A percentile compares a stretch with the other conserved stretches of the same genome.
Evolutionary conservation across 2,888 invertebrate genomes (phyloP).

Genomic region (Brachypterus glaber): DNA sequence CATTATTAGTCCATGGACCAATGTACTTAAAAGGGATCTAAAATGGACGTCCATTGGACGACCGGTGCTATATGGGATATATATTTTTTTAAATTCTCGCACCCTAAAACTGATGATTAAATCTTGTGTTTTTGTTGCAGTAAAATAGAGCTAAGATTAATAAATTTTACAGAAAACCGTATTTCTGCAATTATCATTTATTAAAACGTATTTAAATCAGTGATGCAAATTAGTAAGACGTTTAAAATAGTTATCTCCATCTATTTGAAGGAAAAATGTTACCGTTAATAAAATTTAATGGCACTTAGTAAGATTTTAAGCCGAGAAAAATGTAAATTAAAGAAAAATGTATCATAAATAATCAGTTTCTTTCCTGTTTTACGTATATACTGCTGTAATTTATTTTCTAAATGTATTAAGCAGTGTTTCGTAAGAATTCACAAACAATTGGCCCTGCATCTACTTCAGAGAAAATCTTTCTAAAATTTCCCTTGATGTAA

Average conservation of each 20-base stretch:
- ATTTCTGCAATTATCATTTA: too few relatives aligned
- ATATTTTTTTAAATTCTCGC: too few relatives aligned
- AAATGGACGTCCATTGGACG: too few relatives aligned
- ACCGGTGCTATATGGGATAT: too few relatives aligned
- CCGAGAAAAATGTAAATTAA: slow-evolving; percentile 40
- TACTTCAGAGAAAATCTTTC: slow-evolving; percentile 35
- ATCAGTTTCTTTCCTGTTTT: slow-evolving; percentile 39
- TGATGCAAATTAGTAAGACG: neutral
- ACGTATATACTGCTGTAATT: slow-evolving; percentile 34
- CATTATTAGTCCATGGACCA: too few relatives aligned
- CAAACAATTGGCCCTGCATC: slow-evolving; percentile 33
- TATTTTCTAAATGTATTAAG: slow-evolving; percentile 39
- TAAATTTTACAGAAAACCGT: too few relatives aligned
- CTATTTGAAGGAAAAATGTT: slow-evolving; percentile 26
- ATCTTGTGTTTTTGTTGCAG: too few relatives aligned
- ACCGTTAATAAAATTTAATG: slow-evolving; percentile 38
- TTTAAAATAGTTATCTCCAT: slow-evolving; percentile 27
- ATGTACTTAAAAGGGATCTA: too few relatives aligned
- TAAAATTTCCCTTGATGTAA: slow-evolving; percentile 40
- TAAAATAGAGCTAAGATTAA: too few relatives aligned
- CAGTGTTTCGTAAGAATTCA: slow-evolving; percentile 31
- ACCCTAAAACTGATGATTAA: too few relatives aligned
- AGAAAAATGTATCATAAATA: slow-evolving; percentile 41
- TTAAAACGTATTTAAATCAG: too few relatives aligned
- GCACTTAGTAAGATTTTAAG: slow-evolving; percentile 34